A percentile compares a stretch with the other conserved stretches of the same genome.
Evolutionary conservation across 2,888 invertebrate genomes (phyloP).

Genomic region (Opisthograptis luteolata): DNA sequence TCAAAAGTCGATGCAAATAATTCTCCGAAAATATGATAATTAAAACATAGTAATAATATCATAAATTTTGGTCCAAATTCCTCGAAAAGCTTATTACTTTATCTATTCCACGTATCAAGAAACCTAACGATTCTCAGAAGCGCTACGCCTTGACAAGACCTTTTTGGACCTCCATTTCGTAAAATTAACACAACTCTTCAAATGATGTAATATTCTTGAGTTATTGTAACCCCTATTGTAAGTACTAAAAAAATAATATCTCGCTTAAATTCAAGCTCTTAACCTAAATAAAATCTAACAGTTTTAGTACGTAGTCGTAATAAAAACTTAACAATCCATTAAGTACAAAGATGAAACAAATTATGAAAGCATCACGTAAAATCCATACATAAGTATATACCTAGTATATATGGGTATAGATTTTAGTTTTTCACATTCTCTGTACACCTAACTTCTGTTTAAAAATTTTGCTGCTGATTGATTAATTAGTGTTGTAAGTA

Average conservation of each 20-base stretch:
- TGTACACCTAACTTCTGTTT: no score
- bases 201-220: no score
- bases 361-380: no score
- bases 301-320: background rate
- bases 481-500: no score
- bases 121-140: constrained; percentile 7
- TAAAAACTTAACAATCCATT: background rate
- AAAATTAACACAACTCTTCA: no score
- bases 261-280: background rate
- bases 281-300: background rate
- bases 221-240: background rate
- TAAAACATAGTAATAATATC: no score
- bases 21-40: no score
- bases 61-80: constrained; percentile 16
- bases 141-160: background rate
- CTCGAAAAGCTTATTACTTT: constrained; percentile 9
- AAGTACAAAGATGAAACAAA: background rate
- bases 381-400: no score
- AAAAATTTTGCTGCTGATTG: no score
- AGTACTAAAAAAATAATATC: background rate
- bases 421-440: no score
- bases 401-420: no score
- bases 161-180: background rate
- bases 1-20: no score
- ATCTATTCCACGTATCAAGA: constrained; percentile 6